Conservation (phyloP, 2,113 vertebrate species). For the Myanophis thanlyinensis region DNA sequence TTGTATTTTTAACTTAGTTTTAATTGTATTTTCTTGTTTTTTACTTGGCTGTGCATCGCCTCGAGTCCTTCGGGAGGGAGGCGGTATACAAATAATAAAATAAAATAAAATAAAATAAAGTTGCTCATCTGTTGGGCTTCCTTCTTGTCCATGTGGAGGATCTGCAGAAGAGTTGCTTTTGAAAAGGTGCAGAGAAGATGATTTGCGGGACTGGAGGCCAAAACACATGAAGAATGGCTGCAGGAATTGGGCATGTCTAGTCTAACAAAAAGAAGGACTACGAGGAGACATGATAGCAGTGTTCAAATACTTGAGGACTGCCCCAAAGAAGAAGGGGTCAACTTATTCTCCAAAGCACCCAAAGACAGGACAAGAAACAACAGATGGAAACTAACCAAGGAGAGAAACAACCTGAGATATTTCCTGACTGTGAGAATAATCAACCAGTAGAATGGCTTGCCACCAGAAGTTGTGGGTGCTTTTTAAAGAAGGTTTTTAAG, state of each 20-base stretch:
- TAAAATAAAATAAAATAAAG: too few relatives aligned
- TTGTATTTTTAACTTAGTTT: too few relatives aligned
- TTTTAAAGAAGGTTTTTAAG: too few relatives aligned
- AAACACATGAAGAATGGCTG: neutral
- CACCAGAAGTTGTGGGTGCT: too few relatives aligned
- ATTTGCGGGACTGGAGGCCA: neutral
- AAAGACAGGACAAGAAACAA: neutral
- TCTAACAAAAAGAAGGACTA: neutral
- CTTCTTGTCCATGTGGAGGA: neutral
- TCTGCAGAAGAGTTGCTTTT: neutral
- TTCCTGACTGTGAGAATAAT: too few relatives aligned
- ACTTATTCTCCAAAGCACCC: neutral
- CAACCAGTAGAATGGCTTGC: too few relatives aligned
- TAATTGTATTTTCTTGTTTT: too few relatives aligned
- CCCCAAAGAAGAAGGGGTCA: neutral
- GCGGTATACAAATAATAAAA: too few relatives aligned
- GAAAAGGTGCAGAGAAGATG: neutral
- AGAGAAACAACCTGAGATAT: too few relatives aligned
- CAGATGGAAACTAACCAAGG: neutral
- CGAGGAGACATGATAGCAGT: neutral
- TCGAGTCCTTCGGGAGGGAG: too few relatives aligned
- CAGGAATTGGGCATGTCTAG: neutral
- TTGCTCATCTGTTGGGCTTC: neutral
- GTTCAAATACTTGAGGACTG: neutral
- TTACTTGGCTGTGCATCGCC: too few relatives aligned